Evolutionary conservation across 2,888 invertebrate species (phyloP).

Genomic region (Leptinotarsa tumamoca): DNA sequence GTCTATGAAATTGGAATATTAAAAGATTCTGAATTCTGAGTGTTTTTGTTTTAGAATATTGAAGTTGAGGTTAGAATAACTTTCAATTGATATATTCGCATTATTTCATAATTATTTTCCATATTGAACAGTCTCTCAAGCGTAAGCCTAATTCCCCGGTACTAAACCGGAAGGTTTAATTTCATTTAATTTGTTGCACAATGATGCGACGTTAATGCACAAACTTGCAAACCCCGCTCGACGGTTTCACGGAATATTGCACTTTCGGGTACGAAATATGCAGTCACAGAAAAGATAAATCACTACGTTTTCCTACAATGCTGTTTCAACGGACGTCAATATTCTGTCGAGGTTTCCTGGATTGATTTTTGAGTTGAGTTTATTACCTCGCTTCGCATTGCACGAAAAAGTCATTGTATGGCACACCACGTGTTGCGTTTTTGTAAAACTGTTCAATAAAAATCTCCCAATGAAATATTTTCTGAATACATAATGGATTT

Average conservation of each 20-base stretch:
- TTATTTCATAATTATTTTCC: too few relatives aligned
- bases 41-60: too few relatives aligned
- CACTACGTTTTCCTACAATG: conserved; percentile 2
- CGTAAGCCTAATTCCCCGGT: not conserved
- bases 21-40: too few relatives aligned
- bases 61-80: too few relatives aligned
- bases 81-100: too few relatives aligned
- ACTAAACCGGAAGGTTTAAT: conserved; percentile 50
- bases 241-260: conserved; percentile 40
- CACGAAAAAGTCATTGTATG: too few relatives aligned
- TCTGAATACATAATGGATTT: too few relatives aligned
- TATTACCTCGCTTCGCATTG: not conserved
- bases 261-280: conserved; percentile 32
- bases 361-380: conserved; percentile 10
- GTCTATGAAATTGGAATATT: too few relatives aligned
- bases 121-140: too few relatives aligned
- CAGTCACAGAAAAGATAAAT: not conserved
- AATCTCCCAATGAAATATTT: not conserved
- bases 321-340: not conserved
- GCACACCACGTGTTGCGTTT: too few relatives aligned
- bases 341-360: not conserved
- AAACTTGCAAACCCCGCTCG: conserved; percentile 34
- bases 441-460: too few relatives aligned
- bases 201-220: conserved; percentile 52
- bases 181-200: conserved; percentile 52